A percentile compares a stretch with the other conserved stretches of the same genome.
These are phyloP conservation scores for Oreochromis niloticus DNA, from an alignment of 2,113 vertebrate species.

Conservation along the genomic window DNA sequence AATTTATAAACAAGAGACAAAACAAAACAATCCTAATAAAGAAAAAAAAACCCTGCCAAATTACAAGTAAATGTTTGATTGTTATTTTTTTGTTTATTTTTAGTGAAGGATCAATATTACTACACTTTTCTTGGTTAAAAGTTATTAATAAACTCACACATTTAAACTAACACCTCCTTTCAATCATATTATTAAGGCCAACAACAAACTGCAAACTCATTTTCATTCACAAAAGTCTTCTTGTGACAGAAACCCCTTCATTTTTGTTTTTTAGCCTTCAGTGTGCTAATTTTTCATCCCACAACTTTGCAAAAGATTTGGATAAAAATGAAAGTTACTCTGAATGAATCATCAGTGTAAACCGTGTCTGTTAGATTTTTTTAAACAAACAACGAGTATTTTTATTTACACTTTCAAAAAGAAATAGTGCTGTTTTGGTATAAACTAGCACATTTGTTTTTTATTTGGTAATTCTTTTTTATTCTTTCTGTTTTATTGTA, in stretches of 20 bases:
- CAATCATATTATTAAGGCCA: not conserved
- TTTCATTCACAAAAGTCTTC: not conserved
- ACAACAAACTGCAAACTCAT: not conserved
- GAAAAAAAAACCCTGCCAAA: not conserved
- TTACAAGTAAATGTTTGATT: not conserved
- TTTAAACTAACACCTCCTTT: not conserved
- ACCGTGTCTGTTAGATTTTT: not conserved
- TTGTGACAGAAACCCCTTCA: not conserved
- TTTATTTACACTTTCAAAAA: not conserved
- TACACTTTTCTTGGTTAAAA: not conserved
- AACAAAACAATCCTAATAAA: not conserved
- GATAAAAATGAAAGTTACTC: not conserved
- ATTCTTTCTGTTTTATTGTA: not conserved
- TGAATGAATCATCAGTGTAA: not conserved
- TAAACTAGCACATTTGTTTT: not conserved
- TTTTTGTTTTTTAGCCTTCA: accelerated
- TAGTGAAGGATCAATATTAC: not conserved
- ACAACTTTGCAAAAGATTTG: not conserved
- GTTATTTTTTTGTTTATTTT: not conserved
- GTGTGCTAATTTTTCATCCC: not conserved
- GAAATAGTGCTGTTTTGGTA: not conserved
- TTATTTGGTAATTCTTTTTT: not conserved
- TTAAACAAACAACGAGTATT: accelerated
- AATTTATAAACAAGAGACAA: not conserved
- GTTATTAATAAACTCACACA: not conserved